Percentiles rank a stretch among this genome's conserved stretches.
phyloP scores from a whole-genome alignment of 2,113 vertebrate species.

The Struthidea cinerea region DNA sequence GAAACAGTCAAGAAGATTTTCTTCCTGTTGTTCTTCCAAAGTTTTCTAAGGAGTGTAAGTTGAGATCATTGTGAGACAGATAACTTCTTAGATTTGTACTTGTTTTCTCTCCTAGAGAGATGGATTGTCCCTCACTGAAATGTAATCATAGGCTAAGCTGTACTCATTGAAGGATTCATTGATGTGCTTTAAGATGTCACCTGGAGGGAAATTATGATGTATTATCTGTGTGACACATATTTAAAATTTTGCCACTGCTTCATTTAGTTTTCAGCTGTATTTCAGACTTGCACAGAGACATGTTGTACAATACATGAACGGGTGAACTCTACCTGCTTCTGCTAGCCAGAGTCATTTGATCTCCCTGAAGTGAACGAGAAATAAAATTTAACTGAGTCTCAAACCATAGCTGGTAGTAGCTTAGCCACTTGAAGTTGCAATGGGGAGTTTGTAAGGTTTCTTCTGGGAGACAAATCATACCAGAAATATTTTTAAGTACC shows the following conservation, averaged over 20 bases:
- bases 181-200: background rate
- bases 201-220: background rate
- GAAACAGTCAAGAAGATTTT: background rate
- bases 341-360: background rate
- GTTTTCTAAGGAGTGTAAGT: background rate
- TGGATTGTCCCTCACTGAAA: background rate
- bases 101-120: background rate
- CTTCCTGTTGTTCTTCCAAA: background rate
- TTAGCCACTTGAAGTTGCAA: background rate
- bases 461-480: background rate
- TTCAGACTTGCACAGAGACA: background rate
- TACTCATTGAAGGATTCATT: background rate
- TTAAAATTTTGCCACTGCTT: background rate
- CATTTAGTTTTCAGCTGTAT: background rate
- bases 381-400: background rate
- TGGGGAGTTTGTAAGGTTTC: background rate
- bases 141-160: background rate
- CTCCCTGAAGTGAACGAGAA: background rate
- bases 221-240: background rate
- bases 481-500: background rate
- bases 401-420: background rate
- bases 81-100: background rate
- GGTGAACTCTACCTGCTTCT: background rate
- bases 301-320: background rate
- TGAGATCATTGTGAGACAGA: background rate